Conservation (phyloP, 2,797 vertebrate genomes). For the Discoglossus pictus region DNA sequence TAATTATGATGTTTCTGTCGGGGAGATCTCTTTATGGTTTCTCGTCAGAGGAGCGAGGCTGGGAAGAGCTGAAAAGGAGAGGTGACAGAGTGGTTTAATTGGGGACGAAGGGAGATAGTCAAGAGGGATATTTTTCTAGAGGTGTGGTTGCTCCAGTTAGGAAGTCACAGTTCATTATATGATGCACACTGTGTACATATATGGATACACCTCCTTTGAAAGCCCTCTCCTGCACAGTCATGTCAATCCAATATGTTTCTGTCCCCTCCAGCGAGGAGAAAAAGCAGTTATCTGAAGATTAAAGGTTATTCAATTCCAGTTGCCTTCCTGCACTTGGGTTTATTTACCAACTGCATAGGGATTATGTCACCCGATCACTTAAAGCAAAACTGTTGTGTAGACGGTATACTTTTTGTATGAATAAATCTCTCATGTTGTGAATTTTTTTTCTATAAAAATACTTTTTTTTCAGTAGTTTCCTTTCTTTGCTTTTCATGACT, state of each 20-base stretch:
- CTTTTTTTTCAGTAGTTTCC: too few species aligned
- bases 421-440: too few species aligned
- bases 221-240: background rate
- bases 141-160: background rate
- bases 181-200: conserved; percentile 27
- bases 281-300: conserved; percentile 3
- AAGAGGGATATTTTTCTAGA: background rate
- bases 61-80: conserved; percentile 18
- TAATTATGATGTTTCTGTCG: conserved; percentile 50
- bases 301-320: background rate
- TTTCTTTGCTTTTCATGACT: too few species aligned
- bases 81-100: conserved; percentile 40
- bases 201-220: background rate
- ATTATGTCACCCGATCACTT: too few species aligned
- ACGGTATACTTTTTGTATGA: too few species aligned
- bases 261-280: background rate
- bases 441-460: too few species aligned
- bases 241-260: conserved; percentile 10
- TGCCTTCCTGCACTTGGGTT: background rate
- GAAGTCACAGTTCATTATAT: conserved; percentile 39
- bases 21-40: conserved; percentile 23
- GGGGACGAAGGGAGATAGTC: conserved; percentile 12
- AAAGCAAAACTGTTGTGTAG: too few species aligned
- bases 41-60: conserved; percentile 22
- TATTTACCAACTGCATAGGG: too few species aligned